phyloP scores from a whole-genome alignment of 2,888 invertebrate species.

The Kryphioiulus occultus region DNA sequence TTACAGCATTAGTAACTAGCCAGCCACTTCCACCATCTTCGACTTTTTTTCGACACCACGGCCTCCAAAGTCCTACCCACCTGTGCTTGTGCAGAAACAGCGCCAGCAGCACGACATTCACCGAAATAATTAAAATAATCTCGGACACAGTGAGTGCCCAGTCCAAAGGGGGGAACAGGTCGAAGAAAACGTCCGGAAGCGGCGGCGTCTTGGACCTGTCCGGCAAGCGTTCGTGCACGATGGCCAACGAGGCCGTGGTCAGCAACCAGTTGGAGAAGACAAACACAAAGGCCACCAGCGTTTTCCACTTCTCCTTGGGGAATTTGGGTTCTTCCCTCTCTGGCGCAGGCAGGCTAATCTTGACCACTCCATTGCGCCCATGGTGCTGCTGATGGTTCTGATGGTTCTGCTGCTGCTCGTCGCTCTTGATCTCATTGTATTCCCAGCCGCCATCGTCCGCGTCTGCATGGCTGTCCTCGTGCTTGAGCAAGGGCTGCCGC shows the following conservation, averaged over 20 bases:
- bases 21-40: too few relatives aligned
- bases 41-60: too few relatives aligned
- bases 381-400: background rate
- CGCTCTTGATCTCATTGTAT: background rate
- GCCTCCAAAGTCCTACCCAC: constrained; percentile 65
- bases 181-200: constrained; percentile 83
- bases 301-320: constrained; percentile 86
- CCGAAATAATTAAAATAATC: constrained; percentile 82
- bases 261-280: constrained; percentile 71
- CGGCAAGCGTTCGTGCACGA: constrained; percentile 87
- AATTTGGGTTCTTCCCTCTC: constrained; percentile 75
- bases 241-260: constrained; percentile 76
- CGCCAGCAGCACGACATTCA: constrained; percentile 77
- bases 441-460: constrained; percentile 43
- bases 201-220: constrained; percentile 76
- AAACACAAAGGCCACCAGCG: constrained; percentile 70
- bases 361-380: constrained; percentile 66
- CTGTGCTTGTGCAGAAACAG: constrained; percentile 87
- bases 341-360: constrained; percentile 73
- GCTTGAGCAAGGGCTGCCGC: constrained; percentile 51
- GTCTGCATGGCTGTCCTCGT: constrained; percentile 47
- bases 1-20: too few relatives aligned
- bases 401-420: background rate
- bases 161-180: constrained; percentile 73
- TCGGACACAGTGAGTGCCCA: constrained; percentile 87